A percentile compares a stretch with the other conserved stretches of the same genome.
phyloP scores from a whole-genome alignment of 1,140 invertebrate genomes.

The Matsumurasca onukii region DNA sequence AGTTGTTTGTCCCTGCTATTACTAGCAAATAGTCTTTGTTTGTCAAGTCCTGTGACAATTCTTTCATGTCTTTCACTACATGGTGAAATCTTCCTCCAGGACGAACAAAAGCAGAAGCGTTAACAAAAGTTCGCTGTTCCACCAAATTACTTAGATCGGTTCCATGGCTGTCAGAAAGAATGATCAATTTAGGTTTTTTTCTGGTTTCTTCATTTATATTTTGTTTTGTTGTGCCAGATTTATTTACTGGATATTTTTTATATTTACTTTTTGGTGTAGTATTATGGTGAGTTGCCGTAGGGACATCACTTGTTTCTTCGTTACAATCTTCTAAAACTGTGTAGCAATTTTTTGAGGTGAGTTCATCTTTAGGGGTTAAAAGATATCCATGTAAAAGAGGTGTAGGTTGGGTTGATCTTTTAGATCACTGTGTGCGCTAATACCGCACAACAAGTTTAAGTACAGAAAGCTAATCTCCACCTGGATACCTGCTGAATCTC shows the following conservation, averaged over 20 bases:
- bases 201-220: background rate
- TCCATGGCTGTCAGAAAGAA: background rate
- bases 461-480: no score
- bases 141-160: background rate
- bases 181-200: background rate
- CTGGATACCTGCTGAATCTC: no score
- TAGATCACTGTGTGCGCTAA: no score
- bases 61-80: background rate
- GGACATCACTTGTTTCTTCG: background rate
- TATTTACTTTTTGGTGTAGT: background rate
- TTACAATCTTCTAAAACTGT: background rate
- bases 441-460: no score
- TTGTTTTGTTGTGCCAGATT: background rate
- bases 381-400: no score
- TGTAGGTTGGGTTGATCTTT: background rate
- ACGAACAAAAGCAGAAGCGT: constrained; percentile 4
- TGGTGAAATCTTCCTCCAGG: constrained; percentile 5
- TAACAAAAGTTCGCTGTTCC: background rate
- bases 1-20: background rate
- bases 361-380: background rate
- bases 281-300: background rate
- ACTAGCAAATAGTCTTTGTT: constrained; percentile 5
- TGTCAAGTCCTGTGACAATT: background rate
- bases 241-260: background rate
- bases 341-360: background rate